A percentile compares a stretch with the other conserved stretches of the same genome.
These are phyloP conservation scores for Scelioninae gen. 2 DNA, from an alignment of 2,888 invertebrate genomes.

Conservation along the genomic window DNA sequence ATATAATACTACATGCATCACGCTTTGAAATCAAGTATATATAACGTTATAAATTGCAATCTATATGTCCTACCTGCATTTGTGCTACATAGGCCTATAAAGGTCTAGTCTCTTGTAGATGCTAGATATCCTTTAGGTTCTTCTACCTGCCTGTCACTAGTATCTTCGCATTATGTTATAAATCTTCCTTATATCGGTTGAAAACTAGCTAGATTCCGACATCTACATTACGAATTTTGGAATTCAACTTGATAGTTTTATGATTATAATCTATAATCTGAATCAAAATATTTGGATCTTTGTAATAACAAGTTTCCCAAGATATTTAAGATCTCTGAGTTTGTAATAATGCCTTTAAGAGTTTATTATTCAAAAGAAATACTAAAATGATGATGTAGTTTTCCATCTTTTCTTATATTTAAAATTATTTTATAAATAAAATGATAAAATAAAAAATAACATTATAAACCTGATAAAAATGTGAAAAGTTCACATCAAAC, in stretches of 20 bases:
- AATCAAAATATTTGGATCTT: not conserved
- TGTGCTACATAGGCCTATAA: conserved; percentile 68
- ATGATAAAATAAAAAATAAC: too few species aligned
- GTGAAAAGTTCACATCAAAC: too few species aligned
- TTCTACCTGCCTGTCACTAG: conserved; percentile 72
- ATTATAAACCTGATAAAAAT: not conserved
- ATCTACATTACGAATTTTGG: conserved; percentile 9
- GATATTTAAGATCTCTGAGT: too few species aligned
- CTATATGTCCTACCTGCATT: conserved; percentile 71
- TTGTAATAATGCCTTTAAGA: too few species aligned
- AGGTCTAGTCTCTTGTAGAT: conserved; percentile 67
- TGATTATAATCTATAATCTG: not conserved
- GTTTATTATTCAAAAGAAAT: too few species aligned
- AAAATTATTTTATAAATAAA: too few species aligned
- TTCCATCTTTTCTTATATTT: too few species aligned
- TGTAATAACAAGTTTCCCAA: too few species aligned
- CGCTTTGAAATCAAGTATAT: conserved; percentile 48
- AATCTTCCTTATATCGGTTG: conserved; percentile 62
- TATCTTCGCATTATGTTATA: conserved; percentile 64
- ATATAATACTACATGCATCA: conserved; percentile 53
- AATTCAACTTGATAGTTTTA: not conserved
- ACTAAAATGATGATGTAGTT: too few species aligned
- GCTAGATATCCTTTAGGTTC: conserved; percentile 69
- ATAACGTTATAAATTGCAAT: conserved; percentile 66
- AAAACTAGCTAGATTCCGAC: conserved; percentile 37